Conservation (phyloP, 2,888 invertebrate genomes). For the Pogonocherus hispidulus region DNA sequence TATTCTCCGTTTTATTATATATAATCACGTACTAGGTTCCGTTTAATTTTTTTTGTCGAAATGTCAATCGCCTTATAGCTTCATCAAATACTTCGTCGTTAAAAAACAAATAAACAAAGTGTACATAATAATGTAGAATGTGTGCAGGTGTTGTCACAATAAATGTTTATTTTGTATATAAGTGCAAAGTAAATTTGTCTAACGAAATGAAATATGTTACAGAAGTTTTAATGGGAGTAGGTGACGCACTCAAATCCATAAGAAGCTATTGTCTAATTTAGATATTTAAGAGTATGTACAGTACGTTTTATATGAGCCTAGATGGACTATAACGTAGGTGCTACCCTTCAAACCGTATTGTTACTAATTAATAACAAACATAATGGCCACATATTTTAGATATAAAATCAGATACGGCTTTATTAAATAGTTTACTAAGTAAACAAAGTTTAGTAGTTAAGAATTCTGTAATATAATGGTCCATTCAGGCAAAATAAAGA, state of each 20-base stretch:
- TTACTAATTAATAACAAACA: conserved; percentile 12
- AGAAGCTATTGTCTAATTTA: not conserved
- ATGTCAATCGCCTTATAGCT: not conserved
- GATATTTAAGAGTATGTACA: not conserved
- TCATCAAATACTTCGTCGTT: not conserved
- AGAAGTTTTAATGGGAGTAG: not conserved
- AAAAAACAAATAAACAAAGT: conserved; percentile 4
- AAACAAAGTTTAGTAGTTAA: no score
- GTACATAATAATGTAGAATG: no score
- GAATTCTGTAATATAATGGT: not conserved
- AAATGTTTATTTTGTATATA: conserved; percentile 10
- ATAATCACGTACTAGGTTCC: not conserved
- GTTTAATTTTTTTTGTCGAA: not conserved
- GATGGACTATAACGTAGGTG: not conserved
- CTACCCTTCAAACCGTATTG: not conserved
- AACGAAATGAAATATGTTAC: not conserved
- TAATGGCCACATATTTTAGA: not conserved
- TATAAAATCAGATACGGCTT: not conserved
- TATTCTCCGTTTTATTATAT: not conserved
- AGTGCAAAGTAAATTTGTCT: conserved; percentile 16
- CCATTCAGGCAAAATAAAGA: not conserved
- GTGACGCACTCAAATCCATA: not conserved
- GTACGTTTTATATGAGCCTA: not conserved
- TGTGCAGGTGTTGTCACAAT: conserved; percentile 3
- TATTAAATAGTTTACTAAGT: conserved; percentile 8